Percentiles rank a stretch among this genome's conserved stretches.
These are phyloP conservation scores for Rhea pennata DNA, from an alignment of 2,113 vertebrate species.

Conservation along the genomic window DNA sequence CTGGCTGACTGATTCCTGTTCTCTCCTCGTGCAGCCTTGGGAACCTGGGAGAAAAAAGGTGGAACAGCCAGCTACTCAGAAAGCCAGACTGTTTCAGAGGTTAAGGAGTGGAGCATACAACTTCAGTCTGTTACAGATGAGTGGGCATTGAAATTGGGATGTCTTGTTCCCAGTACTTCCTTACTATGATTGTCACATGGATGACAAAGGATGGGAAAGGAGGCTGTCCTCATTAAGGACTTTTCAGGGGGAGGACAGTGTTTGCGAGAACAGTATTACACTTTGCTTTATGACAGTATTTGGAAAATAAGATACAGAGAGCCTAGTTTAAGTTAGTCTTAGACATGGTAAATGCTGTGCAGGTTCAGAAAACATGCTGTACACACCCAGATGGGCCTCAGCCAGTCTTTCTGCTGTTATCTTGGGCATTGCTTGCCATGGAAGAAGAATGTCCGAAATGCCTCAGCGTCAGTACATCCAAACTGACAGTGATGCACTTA, in stretches of 20 bases:
- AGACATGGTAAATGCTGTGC: not conserved
- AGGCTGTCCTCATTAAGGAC: slow-evolving; percentile 6
- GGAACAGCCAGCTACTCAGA: slow-evolving; percentile 66
- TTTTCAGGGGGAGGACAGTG: not conserved
- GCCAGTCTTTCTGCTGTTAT: not conserved
- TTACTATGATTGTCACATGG: slow-evolving; percentile 34
- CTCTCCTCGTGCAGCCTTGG: slow-evolving; percentile 29
- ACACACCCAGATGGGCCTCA: not conserved
- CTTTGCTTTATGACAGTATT: not conserved
- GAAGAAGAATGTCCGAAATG: not conserved
- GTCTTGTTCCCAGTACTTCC: slow-evolving; percentile 61
- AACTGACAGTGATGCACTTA: not conserved
- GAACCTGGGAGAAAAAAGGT: slow-evolving; percentile 60
- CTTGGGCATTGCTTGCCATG: not conserved
- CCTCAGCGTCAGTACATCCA: not conserved
- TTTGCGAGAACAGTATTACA: not conserved
- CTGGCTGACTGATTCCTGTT: slow-evolving; percentile 65
- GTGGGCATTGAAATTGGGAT: slow-evolving; percentile 47
- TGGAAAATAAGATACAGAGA: not conserved
- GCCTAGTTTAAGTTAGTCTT: not conserved
- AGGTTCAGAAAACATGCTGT: not conserved
- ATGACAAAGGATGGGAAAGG: slow-evolving; percentile 33
- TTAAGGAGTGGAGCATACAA: slow-evolving; percentile 60
- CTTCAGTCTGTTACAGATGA: slow-evolving; percentile 61
- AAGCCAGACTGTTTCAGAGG: slow-evolving; percentile 64